A percentile compares a stretch with the other conserved stretches of the same genome.
These are phyloP conservation scores for Seriola dumerili DNA, from an alignment of 2,113 vertebrate genomes.

Conservation along the genomic window DNA sequence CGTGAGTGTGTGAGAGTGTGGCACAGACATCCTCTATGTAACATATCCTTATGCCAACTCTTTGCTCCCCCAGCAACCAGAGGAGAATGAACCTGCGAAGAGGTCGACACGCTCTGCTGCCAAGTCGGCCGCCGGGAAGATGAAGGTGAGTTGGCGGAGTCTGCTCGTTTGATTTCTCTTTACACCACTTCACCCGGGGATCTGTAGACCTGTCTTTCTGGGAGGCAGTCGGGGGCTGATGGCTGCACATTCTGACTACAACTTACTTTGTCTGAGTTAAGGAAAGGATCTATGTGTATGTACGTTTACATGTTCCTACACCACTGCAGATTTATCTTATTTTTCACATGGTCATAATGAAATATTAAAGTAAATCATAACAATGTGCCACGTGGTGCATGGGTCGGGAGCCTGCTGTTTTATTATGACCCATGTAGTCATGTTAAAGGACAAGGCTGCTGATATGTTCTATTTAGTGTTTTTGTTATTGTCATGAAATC, in stretches of 20 bases:
- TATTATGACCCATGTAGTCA: background rate
- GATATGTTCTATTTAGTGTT: background rate
- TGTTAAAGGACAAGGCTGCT: background rate
- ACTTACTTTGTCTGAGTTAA: constrained; percentile 10
- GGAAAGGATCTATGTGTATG: background rate
- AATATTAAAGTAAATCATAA: background rate
- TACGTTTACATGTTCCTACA: background rate
- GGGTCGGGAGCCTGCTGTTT: background rate
- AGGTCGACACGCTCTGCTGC: constrained; percentile 80
- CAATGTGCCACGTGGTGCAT: background rate
- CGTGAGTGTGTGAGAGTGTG: constrained; percentile 1
- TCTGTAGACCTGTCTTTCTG: constrained; percentile 19
- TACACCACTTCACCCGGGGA: constrained; percentile 28
- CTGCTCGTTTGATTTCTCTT: constrained; percentile 53
- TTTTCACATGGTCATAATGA: background rate
- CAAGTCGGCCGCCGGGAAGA: constrained; percentile 78
- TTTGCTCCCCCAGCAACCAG: constrained; percentile 74
- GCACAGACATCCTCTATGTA: constrained; percentile 16
- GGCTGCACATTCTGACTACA: constrained; percentile 14
- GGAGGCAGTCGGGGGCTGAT: constrained; percentile 17
- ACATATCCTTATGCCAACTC: constrained; percentile 44
- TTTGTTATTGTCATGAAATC: background rate
- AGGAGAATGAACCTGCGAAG: constrained; percentile 64
- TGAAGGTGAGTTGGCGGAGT: constrained; percentile 78
- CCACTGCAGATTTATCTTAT: background rate